Conservation (phyloP, 2,113 vertebrate genomes). For the Polyodon spathula region DNA sequence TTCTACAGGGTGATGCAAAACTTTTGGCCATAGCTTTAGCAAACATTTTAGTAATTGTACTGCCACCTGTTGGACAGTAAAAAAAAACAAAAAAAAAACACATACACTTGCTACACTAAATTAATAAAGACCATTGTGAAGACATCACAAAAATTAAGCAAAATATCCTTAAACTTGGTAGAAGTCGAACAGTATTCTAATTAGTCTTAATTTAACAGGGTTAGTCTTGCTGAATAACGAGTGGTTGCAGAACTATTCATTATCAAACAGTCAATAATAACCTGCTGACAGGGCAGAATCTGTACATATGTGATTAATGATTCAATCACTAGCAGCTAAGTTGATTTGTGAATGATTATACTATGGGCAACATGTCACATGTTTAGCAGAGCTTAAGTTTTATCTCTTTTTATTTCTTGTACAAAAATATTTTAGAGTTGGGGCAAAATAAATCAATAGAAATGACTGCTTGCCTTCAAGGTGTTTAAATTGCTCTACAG, state of each 20-base stretch:
- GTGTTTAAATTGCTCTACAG: no score
- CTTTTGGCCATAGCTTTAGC: slow-evolving; percentile 13
- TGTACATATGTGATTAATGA: slow-evolving; percentile 39
- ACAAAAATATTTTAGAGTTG: no score
- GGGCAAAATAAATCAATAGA: no score
- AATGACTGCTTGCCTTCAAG: no score
- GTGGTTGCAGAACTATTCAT: slow-evolving; percentile 32
- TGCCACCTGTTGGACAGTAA: slow-evolving; percentile 44
- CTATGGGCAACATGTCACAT: slow-evolving; percentile 11
- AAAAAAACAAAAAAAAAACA: no score
- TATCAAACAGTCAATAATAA: slow-evolving; percentile 32
- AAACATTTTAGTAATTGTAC: neutral
- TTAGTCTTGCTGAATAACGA: slow-evolving; percentile 10
- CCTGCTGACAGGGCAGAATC: slow-evolving; percentile 37
- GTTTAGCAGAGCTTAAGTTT: no score
- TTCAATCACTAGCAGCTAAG: slow-evolving; percentile 21
- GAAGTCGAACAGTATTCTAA: slow-evolving; percentile 15
- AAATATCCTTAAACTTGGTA: no score
- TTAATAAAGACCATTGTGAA: neutral
- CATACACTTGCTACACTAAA: neutral
- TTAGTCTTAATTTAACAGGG: slow-evolving; percentile 18
- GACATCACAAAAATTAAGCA: neutral
- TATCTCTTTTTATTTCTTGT: no score
- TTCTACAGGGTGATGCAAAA: neutral
- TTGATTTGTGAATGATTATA: no score